phyloP scores from a whole-genome alignment of 2,888 invertebrate species.

The Tribolium freemani region DNA sequence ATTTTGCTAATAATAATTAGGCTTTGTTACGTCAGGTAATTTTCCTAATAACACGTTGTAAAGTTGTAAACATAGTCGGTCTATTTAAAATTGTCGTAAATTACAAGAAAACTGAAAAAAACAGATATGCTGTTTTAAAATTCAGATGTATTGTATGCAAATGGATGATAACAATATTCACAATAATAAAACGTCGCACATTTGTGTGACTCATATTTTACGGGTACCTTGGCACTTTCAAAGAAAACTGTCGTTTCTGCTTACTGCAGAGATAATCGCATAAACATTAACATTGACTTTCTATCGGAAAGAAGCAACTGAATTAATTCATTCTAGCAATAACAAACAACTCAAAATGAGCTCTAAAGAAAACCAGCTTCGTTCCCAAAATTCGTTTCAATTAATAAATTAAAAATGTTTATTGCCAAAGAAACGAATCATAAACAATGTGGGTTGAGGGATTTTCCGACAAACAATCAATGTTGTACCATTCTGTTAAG shows the following conservation, averaged over 20 bases:
- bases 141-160: slow-evolving; percentile 32
- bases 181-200: slow-evolving; percentile 5
- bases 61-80: slow-evolving; percentile 10
- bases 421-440: no score
- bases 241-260: neutral
- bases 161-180: slow-evolving; percentile 19
- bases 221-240: neutral
- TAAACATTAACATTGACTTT: neutral
- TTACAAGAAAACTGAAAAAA: slow-evolving; percentile 16
- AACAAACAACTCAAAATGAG: no score
- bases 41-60: slow-evolving; percentile 22
- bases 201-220: slow-evolving; percentile 18
- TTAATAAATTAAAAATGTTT: no score
- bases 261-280: neutral
- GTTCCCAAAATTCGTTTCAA: no score
- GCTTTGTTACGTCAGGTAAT: neutral
- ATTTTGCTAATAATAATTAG: neutral
- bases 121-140: slow-evolving; percentile 11
- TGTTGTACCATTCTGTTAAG: no score
- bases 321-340: neutral
- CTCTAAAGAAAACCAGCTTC: no score
- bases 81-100: slow-evolving; percentile 12
- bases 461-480: no score
- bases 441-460: no score
- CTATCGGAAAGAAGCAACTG: neutral